Evolutionary conservation across 2,797 vertebrate species (phyloP), one percentile per base, ranked within the genome.

Genomic region (Huso huso): DNA sequence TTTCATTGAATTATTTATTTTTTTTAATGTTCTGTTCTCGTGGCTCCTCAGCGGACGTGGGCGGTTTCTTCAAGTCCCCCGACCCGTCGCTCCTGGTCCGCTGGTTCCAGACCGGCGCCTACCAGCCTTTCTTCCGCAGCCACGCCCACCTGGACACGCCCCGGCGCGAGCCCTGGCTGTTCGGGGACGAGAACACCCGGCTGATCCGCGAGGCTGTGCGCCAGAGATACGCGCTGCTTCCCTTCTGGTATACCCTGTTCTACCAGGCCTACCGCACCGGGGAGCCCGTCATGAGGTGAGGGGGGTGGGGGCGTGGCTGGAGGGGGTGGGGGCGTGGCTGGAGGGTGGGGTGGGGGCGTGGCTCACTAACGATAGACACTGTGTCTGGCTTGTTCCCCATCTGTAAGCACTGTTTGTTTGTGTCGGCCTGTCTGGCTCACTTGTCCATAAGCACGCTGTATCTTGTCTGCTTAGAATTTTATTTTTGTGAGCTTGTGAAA

Each of bases 141-240:
- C 95, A 98, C 4, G 93, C 95, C 1, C 95, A 98, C 79, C 70
- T 98, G 80, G 95, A 97, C 83, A 98, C 93, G 0, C 91, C 89
- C 0, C 91, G 94, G 1, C 87, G 95, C 0, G 95, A 98, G 69
- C 95, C 95, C 0, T 98, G 95, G 95, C 86, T 98, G 2, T 90
- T 96, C 1, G 86, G 90, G 0, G 84, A 91, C 0, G 92, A 93
- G 59, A 91, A 92, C 81, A 86, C 79, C 0, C 87, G 80, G 0
- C n/a, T 91, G 52, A 92, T 97, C 73, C 88, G 94, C 0, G 83
- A 90, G 0, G 87, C 71, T 0, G 59, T 98, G 10, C 88, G 84
- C 5, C 88, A 93, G 69, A 90, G 95, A n/a, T 98, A 97, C 61
- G 81, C 91, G 0, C 82, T 97, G 9, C 80, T 98, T 13, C 95